phyloP scores from a whole-genome alignment of 2,113 vertebrate genomes.

The Orycteropus afer region DNA sequence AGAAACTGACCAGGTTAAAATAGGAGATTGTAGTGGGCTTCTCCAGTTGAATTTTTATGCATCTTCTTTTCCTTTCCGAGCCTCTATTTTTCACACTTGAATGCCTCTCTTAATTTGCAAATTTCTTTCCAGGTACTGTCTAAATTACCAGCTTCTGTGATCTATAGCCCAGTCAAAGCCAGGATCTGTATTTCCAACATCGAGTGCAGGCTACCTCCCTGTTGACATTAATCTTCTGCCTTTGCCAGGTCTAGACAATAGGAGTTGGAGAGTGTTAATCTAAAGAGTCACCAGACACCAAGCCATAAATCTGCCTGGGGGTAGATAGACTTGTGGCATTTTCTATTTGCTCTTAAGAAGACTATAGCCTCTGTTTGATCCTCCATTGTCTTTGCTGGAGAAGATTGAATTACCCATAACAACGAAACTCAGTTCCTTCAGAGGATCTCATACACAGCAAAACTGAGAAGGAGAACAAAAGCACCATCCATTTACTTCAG shows the following conservation, averaged over 20 bases:
- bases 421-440: slow-evolving; percentile 7
- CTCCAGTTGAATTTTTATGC: neutral
- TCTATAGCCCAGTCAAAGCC: slow-evolving; percentile 66
- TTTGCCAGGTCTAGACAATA: slow-evolving; percentile 67
- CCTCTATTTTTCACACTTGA: slow-evolving; percentile 54
- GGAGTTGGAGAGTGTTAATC: slow-evolving; percentile 68
- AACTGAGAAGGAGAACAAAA: neutral
- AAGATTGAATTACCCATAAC: slow-evolving; percentile 16
- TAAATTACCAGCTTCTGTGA: slow-evolving; percentile 66
- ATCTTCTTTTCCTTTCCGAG: slow-evolving; percentile 53
- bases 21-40: neutral
- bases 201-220: neutral
- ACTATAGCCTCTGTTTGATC: slow-evolving; percentile 39
- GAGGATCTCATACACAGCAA: neutral
- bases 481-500: neutral
- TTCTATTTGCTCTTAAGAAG: slow-evolving; percentile 65
- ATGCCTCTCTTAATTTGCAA: slow-evolving; percentile 68
- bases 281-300: slow-evolving; percentile 62
- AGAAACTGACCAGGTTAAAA: neutral
- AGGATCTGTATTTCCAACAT: slow-evolving; percentile 70
- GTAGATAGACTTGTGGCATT: slow-evolving; percentile 43
- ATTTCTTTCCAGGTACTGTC: slow-evolving; percentile 64
- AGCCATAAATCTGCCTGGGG: slow-evolving; percentile 64
- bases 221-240: slow-evolving; percentile 69
- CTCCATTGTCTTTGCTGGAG: slow-evolving; percentile 46